These are phyloP conservation scores for Ochropleura plecta DNA, from an alignment of 2,888 invertebrate genomes.

Conservation along the genomic window DNA sequence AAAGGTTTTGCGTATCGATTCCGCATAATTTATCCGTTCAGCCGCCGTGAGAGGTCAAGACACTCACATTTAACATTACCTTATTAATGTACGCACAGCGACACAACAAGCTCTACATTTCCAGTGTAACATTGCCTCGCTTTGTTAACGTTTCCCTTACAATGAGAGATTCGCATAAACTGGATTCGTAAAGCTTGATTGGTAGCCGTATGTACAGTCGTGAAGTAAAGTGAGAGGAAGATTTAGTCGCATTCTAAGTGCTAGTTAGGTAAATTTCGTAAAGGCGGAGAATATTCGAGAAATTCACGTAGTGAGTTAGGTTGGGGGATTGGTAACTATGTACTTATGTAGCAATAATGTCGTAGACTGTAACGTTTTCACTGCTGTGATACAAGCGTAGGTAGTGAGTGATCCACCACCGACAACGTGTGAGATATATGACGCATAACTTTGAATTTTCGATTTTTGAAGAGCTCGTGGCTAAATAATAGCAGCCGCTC, in stretches of 20 bases:
- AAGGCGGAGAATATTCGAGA: slow-evolving; percentile 15
- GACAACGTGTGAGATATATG: neutral
- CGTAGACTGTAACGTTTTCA: neutral
- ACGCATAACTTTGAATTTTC: neutral
- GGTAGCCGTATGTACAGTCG: slow-evolving; percentile 52
- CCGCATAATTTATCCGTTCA: slow-evolving; percentile 76
- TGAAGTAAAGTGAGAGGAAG: slow-evolving; percentile 56
- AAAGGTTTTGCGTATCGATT: slow-evolving; percentile 71
- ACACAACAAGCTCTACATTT: too few species aligned
- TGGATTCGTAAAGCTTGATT: too few species aligned
- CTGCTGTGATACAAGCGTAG: neutral
- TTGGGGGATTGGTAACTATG: neutral
- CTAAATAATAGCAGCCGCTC: too few species aligned
- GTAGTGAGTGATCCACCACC: neutral
- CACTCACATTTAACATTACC: slow-evolving; percentile 73
- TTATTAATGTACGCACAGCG: slow-evolving; percentile 64
- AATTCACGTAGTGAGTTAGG: slow-evolving; percentile 3
- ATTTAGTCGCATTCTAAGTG: slow-evolving; percentile 26
- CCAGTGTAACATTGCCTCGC: too few species aligned
- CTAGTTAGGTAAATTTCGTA: slow-evolving; percentile 21
- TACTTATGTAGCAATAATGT: neutral
- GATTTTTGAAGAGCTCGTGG: too few species aligned
- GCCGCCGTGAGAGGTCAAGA: slow-evolving; percentile 74
- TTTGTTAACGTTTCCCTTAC: too few species aligned
- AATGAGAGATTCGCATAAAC: too few species aligned